Evolutionary conservation across 2,113 vertebrate species (phyloP).

Genomic region (Alces alces): DNA sequence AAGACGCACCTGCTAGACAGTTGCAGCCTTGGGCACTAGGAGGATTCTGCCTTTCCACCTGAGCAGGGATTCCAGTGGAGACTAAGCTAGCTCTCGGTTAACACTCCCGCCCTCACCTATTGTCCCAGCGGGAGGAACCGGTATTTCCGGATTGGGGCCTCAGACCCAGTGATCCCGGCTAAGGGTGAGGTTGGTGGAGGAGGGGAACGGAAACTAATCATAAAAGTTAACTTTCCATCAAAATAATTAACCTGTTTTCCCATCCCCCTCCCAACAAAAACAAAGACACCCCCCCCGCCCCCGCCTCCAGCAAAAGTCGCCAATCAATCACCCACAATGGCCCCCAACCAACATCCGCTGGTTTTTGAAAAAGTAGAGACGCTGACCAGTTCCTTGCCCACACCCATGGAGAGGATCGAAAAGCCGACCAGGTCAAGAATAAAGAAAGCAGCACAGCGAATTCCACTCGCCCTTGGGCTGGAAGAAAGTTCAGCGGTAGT

Average conservation of each 20-base stretch:
- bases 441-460: neutral
- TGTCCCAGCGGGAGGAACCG: conserved; percentile 68
- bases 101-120: conserved; percentile 46
- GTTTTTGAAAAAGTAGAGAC: neutral
- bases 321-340: neutral
- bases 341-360: fast-evolving
- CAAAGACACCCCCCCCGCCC: neutral
- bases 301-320: neutral
- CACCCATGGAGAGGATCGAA: neutral
- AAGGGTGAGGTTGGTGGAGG: conserved; percentile 12
- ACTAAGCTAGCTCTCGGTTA: conserved; percentile 44
- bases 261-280: neutral
- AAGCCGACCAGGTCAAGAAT: neutral
- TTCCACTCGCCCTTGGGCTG: neutral
- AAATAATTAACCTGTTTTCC: neutral
- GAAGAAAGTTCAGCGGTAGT: neutral
- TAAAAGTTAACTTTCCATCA: conserved; percentile 28
- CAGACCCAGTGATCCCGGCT: neutral
- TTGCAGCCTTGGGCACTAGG: neutral
- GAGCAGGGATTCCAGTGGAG: neutral
- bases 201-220: conserved; percentile 10
- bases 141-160: conserved; percentile 78
- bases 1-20: neutral
- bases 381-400: neutral
- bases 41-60: neutral